Evolutionary conservation across 2,888 invertebrate species (phyloP).

Genomic region (Tetropium fuscum): DNA sequence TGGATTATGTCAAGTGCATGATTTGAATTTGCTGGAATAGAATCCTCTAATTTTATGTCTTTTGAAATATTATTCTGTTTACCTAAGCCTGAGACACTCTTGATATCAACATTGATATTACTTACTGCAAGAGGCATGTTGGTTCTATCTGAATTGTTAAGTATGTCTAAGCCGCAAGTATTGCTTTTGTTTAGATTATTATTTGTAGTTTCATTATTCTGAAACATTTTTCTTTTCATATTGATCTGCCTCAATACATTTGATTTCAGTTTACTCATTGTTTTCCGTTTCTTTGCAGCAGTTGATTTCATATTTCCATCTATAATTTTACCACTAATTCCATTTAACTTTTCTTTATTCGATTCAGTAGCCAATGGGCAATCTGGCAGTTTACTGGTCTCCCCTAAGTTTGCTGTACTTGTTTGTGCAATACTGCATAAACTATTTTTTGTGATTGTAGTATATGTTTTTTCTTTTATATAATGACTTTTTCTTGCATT

Average conservation of each 20-base stretch:
- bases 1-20: constrained; percentile 22
- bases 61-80: neutral
- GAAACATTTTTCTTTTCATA: constrained; percentile 31
- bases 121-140: constrained; percentile 5
- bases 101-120: neutral
- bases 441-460: no score
- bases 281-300: constrained; percentile 6
- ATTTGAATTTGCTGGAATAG: constrained; percentile 27
- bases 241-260: constrained; percentile 33
- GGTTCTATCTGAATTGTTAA: constrained; percentile 1
- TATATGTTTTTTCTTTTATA: no score
- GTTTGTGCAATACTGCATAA: no score
- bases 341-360: neutral
- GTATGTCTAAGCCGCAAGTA: constrained; percentile 22
- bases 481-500: no score
- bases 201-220: neutral
- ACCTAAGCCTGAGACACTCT: neutral
- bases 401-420: neutral
- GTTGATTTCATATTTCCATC: neutral
- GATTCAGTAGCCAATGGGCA: neutral
- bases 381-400: neutral
- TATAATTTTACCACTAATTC: neutral
- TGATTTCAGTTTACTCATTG: constrained; percentile 30
- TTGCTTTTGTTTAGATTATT: neutral
- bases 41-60: neutral